phyloP scores from a whole-genome alignment of 2,888 invertebrate genomes.

The Blastobasis lacticolella region DNA sequence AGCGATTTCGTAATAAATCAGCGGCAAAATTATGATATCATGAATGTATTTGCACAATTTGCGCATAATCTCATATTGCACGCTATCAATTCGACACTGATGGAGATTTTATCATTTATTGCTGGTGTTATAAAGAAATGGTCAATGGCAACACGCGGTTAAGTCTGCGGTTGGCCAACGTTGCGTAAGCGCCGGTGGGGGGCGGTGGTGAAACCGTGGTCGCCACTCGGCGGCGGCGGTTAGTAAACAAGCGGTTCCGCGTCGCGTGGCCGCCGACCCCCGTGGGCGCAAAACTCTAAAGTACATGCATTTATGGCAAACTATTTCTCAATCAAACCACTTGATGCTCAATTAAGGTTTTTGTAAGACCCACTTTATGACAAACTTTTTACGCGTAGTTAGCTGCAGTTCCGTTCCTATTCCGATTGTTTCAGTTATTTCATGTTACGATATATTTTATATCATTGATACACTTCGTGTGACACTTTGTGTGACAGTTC shows the following conservation, averaged over 20 bases:
- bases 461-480: no score
- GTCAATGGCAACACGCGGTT: conserved; percentile 35
- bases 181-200: conserved; percentile 44
- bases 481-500: no score
- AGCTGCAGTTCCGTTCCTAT: not conserved
- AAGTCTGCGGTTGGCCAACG: conserved; percentile 33
- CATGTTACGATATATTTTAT: no score
- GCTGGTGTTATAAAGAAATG: conserved; percentile 9
- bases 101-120: conserved; percentile 15
- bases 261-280: conserved; percentile 12
- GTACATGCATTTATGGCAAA: not conserved
- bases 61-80: conserved; percentile 8
- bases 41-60: not conserved
- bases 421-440: no score
- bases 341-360: not conserved
- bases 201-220: conserved; percentile 24
- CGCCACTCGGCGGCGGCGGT: conserved; percentile 16
- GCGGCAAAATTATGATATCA: conserved; percentile 2
- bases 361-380: not conserved
- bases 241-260: conserved; percentile 27
- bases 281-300: not conserved
- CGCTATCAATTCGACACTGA: conserved; percentile 3
- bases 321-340: not conserved
- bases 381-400: not conserved
- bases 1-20: no score